These are phyloP conservation scores for Apeira syringaria DNA, from an alignment of 2,888 invertebrate species.

Conservation along the genomic window DNA sequence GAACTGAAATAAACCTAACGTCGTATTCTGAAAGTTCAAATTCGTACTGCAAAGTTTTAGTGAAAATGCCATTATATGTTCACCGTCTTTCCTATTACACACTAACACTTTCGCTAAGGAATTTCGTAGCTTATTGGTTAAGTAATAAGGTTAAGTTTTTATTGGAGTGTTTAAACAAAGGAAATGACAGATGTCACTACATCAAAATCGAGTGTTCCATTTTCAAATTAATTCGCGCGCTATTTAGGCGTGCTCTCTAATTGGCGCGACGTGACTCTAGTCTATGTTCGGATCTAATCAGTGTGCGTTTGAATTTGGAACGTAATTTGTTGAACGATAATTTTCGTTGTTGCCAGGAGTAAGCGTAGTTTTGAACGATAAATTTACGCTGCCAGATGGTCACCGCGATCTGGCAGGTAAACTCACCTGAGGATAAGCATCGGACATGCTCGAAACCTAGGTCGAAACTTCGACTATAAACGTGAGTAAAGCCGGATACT, in stretches of 20 bases:
- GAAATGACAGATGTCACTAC: constrained; percentile 74
- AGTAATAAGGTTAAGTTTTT: constrained; percentile 29
- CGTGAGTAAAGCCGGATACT: too few species aligned
- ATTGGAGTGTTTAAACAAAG: constrained; percentile 25
- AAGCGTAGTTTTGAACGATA: too few species aligned
- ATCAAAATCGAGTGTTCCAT: constrained; percentile 81
- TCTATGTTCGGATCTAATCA: constrained; percentile 60
- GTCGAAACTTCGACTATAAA: too few species aligned
- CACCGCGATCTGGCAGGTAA: too few species aligned
- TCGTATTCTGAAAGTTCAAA: constrained; percentile 30
- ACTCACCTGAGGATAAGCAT: too few species aligned
- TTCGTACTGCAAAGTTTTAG: constrained; percentile 9
- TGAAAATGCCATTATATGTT: not conserved
- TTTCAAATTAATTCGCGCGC: constrained; percentile 74
- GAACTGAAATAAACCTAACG: constrained; percentile 26
- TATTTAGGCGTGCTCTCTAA: constrained; percentile 63
- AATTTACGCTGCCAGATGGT: too few species aligned
- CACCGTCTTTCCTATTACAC: constrained; percentile 41
- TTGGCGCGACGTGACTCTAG: constrained; percentile 80
- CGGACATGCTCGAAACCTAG: too few species aligned
- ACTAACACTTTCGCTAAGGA: constrained; percentile 21
- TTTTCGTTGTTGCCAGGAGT: too few species aligned
- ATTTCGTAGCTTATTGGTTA: constrained; percentile 5
- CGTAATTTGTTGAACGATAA: constrained; percentile 70
- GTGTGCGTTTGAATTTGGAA: constrained; percentile 71